Evolutionary conservation across 1,140 invertebrate species (phyloP).

Genomic region (Drosophila nebulosa): DNA sequence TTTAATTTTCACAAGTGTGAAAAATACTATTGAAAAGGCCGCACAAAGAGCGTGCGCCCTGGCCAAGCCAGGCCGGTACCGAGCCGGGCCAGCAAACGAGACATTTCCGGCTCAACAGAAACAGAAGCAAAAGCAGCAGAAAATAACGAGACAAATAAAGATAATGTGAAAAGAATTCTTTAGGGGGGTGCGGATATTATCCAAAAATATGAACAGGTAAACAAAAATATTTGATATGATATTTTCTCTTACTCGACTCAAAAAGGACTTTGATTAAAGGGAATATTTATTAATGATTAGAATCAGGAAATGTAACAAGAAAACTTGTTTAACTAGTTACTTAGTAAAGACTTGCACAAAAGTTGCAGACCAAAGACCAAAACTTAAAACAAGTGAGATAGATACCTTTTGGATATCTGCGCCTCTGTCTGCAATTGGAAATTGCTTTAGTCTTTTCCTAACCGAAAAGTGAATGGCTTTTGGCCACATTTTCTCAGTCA

Average conservation of each 20-base stretch:
- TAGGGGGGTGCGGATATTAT: not conserved
- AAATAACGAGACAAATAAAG: slow-evolving; percentile 2
- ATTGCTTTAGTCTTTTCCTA: slow-evolving; percentile 2
- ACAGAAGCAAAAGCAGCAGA: not conserved
- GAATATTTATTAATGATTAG: too few species aligned
- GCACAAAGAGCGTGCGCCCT: slow-evolving; percentile 45
- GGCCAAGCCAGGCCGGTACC: not conserved
- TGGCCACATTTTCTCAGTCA: slow-evolving; percentile 18
- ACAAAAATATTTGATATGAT: not conserved
- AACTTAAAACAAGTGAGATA: slow-evolving; percentile 12
- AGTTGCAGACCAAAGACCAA: too few species aligned
- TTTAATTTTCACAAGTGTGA: slow-evolving; percentile 78
- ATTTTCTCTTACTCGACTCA: too few species aligned
- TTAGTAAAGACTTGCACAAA: too few species aligned
- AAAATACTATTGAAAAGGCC: slow-evolving; percentile 74
- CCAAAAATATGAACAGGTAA: not conserved
- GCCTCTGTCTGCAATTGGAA: slow-evolving; percentile 2
- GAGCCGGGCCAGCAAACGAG: slow-evolving; percentile 36
- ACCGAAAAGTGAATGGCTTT: slow-evolving; percentile 58
- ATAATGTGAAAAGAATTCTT: slow-evolving; percentile 8
- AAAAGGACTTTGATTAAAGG: too few species aligned
- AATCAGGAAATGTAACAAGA: too few species aligned
- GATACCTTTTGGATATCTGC: not conserved
- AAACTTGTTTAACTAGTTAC: too few species aligned
- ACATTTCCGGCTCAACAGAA: slow-evolving; percentile 54